phyloP scores from a whole-genome alignment of 2,113 vertebrate genomes.

The Pachyramphus minor region DNA sequence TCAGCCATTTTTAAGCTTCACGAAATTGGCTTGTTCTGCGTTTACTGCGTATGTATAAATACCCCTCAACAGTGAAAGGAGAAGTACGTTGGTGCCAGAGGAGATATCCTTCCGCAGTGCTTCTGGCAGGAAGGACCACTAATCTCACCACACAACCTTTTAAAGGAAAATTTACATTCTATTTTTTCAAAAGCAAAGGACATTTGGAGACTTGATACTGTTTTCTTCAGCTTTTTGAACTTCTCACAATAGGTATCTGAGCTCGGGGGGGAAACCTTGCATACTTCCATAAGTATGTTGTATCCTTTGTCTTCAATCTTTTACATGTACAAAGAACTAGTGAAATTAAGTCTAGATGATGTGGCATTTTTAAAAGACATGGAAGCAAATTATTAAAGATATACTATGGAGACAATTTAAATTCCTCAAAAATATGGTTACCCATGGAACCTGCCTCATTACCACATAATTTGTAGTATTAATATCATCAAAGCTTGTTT shows the following conservation, averaged over 20 bases:
- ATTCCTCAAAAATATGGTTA: neutral
- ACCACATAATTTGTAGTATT: neutral
- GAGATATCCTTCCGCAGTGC: neutral
- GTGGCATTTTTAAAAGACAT: neutral
- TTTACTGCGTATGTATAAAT: neutral
- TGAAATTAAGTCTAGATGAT: neutral
- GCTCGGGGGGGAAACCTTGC: neutral
- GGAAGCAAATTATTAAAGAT: neutral
- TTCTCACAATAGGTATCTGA: neutral
- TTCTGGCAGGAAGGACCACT: neutral
- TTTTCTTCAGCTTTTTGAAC: neutral
- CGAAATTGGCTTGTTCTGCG: neutral
- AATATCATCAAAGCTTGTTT: constrained; percentile 6
- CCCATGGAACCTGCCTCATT: neutral
- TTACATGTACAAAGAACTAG: neutral
- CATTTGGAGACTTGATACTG: neutral
- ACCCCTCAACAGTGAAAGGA: neutral
- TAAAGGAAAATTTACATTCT: neutral
- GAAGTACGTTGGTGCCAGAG: neutral
- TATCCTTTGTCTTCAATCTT: neutral
- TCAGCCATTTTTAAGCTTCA: neutral
- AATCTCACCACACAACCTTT: neutral
- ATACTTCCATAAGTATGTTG: neutral
- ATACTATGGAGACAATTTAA: neutral
- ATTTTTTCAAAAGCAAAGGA: neutral